phyloP scores from a whole-genome alignment of 1,140 invertebrate species.

The Papilio machaon region DNA sequence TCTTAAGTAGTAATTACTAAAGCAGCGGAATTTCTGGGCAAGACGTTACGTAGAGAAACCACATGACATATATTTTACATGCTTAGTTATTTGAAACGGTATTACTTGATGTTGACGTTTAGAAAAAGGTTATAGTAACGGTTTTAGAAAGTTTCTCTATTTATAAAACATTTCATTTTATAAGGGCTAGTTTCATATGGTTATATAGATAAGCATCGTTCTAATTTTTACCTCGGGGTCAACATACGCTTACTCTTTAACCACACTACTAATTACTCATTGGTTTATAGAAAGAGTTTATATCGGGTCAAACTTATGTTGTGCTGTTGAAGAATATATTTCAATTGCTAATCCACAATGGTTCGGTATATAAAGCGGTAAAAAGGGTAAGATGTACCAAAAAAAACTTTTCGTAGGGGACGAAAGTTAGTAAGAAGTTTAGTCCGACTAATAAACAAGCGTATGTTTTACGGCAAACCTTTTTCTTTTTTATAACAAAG shows the following conservation, averaged over 20 bases:
- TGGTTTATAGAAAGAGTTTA: not conserved
- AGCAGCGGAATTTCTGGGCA: too few relatives aligned
- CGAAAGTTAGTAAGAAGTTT: not conserved
- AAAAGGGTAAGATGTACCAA: not conserved
- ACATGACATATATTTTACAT: not conserved
- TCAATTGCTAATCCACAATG: not conserved
- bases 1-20: too few relatives aligned
- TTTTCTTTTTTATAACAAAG: slow-evolving; percentile 18
- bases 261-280: not conserved
- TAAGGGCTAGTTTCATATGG: not conserved
- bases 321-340: not conserved
- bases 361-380: not conserved
- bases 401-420: not conserved
- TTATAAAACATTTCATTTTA: not conserved
- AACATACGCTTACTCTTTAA: not conserved
- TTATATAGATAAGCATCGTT: not conserved
- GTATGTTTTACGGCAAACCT: slow-evolving; percentile 1
- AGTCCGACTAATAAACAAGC: not conserved
- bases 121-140: not conserved
- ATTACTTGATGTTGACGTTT: not conserved
- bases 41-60: too few relatives aligned
- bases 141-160: not conserved
- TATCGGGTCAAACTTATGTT: not conserved
- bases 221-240: not conserved
- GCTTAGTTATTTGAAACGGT: not conserved